phyloP scores from a whole-genome alignment of 2,888 invertebrate genomes.

The Macrosiphum euphorbiae region DNA sequence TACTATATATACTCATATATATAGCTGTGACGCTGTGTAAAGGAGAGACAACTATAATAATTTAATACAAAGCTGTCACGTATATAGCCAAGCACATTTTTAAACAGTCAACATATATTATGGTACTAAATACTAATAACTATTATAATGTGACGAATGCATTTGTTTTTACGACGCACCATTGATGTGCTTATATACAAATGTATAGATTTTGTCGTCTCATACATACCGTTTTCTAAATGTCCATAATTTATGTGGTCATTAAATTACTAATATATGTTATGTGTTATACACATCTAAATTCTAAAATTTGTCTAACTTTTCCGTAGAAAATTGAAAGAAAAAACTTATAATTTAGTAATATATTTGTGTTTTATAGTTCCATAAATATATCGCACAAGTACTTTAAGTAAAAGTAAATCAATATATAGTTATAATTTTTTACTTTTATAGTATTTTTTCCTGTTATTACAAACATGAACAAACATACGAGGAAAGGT shows the following conservation, averaged over 20 bases:
- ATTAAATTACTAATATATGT: constrained; percentile 7
- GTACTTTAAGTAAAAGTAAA: neutral
- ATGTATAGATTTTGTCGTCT: neutral
- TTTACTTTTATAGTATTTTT: neutral
- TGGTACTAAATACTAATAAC: constrained; percentile 21
- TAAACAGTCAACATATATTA: constrained; percentile 42
- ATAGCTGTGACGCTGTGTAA: neutral
- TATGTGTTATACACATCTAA: neutral
- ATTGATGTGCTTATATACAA: neutral
- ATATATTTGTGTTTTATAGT: neutral
- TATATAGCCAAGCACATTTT: constrained; percentile 37
- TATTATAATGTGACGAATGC: constrained; percentile 51
- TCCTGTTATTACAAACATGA: neutral
- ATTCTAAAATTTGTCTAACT: neutral
- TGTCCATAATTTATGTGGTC: neutral
- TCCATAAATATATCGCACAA: neutral
- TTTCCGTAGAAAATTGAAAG: neutral
- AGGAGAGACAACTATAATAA: constrained; percentile 31
- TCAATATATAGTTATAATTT: neutral
- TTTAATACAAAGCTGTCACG: constrained; percentile 36
- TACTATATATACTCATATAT: neutral
- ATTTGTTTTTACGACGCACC: constrained; percentile 38
- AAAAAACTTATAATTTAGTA: neutral
- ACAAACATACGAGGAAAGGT: neutral
- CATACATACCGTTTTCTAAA: constrained; percentile 18